These are phyloP conservation scores for Drosophila saltans DNA, from an alignment of 1,140 invertebrate species.

Conservation along the genomic window DNA sequence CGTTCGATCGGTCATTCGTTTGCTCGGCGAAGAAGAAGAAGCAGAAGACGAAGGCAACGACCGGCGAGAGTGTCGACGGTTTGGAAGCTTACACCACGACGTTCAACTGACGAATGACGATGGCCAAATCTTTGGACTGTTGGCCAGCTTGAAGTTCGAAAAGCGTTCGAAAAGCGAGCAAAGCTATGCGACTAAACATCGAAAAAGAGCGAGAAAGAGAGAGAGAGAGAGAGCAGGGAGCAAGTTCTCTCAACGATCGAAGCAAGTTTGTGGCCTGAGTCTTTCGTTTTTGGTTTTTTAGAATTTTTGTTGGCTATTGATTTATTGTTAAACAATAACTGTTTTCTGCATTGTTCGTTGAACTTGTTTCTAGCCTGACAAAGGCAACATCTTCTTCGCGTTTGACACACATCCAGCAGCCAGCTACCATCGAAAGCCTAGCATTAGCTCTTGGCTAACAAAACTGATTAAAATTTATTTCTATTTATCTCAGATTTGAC, in stretches of 20 bases:
- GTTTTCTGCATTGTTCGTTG: conserved; percentile 70
- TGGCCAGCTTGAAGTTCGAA: conserved; percentile 59
- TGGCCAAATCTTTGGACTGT: conserved; percentile 46
- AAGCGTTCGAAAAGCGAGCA: conserved; percentile 56
- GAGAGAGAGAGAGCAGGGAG: conserved; percentile 14
- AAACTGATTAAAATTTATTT: conserved; percentile 22
- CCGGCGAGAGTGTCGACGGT: conserved; percentile 16
- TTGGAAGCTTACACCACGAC: conserved; percentile 51
- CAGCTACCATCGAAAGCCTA: background rate
- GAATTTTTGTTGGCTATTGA: conserved; percentile 60
- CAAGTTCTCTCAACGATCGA: conserved; percentile 12
- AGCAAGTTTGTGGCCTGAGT: conserved; percentile 48
- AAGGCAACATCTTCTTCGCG: background rate
- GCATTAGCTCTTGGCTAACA: background rate
- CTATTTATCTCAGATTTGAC: conserved; percentile 19
- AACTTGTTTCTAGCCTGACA: conserved; percentile 31
- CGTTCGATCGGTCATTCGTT: conserved; percentile 6
- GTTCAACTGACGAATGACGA: conserved; percentile 63
- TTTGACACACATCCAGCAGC: conserved; percentile 2
- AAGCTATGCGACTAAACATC: conserved; percentile 6
- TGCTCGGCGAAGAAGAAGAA: conserved; percentile 67
- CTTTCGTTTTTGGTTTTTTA: conserved; percentile 49
- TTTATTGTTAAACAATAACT: conserved; percentile 75
- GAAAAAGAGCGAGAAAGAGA: conserved; percentile 1
- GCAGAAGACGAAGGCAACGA: conserved; percentile 15